Percentiles rank a stretch among this genome's conserved stretches.
phyloP scores from a whole-genome alignment of 2,888 invertebrate species.

The Teinopalpus imperialis region DNA sequence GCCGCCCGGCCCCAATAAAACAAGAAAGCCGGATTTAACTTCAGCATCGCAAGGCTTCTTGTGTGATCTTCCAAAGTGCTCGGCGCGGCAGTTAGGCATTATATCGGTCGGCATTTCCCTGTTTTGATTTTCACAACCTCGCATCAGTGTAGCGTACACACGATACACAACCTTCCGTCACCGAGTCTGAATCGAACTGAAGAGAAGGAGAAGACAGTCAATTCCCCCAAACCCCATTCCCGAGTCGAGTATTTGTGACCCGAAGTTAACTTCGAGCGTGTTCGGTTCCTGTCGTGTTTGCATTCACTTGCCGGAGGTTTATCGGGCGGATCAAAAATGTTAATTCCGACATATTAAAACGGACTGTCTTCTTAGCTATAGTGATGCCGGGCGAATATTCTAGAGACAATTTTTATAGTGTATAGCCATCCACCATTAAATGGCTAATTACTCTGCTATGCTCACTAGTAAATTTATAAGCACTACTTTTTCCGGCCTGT shows the following conservation, averaged over 20 bases:
- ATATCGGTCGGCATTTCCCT: slow-evolving; percentile 67
- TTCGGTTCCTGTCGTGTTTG: slow-evolving; percentile 21
- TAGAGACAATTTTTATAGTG: slow-evolving; percentile 3
- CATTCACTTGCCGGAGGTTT: slow-evolving; percentile 25
- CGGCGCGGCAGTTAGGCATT: slow-evolving; percentile 52
- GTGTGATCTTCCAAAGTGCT: slow-evolving; percentile 61
- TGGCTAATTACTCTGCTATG: too few species aligned
- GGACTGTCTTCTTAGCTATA: slow-evolving; percentile 3
- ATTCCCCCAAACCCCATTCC: slow-evolving; percentile 21
- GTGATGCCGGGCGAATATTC: slow-evolving; percentile 4
- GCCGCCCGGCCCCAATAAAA: slow-evolving; percentile 80
- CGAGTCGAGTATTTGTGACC: slow-evolving; percentile 14
- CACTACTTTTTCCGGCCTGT: too few species aligned
- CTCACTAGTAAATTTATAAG: too few species aligned
- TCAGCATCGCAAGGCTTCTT: slow-evolving; percentile 75
- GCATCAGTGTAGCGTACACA: slow-evolving; percentile 27
- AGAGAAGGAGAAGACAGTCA: too few species aligned
- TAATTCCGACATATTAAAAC: slow-evolving; percentile 4
- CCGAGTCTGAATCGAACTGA: slow-evolving; percentile 47
- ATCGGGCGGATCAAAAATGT: slow-evolving; percentile 11
- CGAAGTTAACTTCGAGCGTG: slow-evolving; percentile 18
- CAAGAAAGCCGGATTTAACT: slow-evolving; percentile 84
- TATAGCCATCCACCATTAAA: too few species aligned
- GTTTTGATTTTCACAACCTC: slow-evolving; percentile 42
- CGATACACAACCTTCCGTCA: slow-evolving; percentile 34